A percentile compares a stretch with the other conserved stretches of the same genome.
phyloP scores from a whole-genome alignment of 2,113 vertebrate genomes.

The Dromiciops gliroides region DNA sequence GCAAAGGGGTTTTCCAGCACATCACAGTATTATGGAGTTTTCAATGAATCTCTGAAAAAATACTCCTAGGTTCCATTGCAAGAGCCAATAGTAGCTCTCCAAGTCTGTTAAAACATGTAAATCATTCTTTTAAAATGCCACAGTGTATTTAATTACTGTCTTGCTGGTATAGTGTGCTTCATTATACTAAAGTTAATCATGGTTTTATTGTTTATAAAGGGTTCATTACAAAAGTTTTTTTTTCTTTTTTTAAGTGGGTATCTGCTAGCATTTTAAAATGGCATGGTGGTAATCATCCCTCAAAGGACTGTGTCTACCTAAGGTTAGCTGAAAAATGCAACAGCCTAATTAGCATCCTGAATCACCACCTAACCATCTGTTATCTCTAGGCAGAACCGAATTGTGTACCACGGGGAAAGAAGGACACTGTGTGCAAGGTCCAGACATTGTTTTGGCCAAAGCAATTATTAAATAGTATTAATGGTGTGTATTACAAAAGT shows the following conservation, averaged over 20 bases:
- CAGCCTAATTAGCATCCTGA: constrained; percentile 74
- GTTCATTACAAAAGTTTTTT: constrained; percentile 65
- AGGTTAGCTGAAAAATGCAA: constrained; percentile 75
- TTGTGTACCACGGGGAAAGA: constrained; percentile 52
- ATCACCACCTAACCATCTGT: constrained; percentile 70
- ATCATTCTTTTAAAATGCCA: constrained; percentile 60
- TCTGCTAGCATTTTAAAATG: constrained; percentile 73
- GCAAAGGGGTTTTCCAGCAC: neutral
- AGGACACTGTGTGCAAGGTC: constrained; percentile 44
- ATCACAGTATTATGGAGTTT: constrained; percentile 3
- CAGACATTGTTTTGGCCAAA: constrained; percentile 32
- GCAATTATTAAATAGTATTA: neutral
- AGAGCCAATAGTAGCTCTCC: neutral
- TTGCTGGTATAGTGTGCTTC: constrained; percentile 42
- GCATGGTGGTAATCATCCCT: constrained; percentile 63
- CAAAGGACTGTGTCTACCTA: constrained; percentile 69
- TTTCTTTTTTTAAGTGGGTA: constrained; percentile 61
- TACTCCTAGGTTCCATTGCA: constrained; percentile 29
- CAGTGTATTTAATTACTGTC: constrained; percentile 54
- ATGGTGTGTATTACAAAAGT: neutral
- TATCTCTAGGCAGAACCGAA: constrained; percentile 60
- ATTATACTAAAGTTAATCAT: constrained; percentile 51
- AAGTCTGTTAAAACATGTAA: constrained; percentile 60
- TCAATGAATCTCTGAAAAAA: constrained; percentile 48
- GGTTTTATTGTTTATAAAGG: constrained; percentile 71